A percentile compares a stretch with the other conserved stretches of the same genome.
Conservation (phyloP, 2,113 vertebrate species). For the Seriola rivoliana region DNA sequence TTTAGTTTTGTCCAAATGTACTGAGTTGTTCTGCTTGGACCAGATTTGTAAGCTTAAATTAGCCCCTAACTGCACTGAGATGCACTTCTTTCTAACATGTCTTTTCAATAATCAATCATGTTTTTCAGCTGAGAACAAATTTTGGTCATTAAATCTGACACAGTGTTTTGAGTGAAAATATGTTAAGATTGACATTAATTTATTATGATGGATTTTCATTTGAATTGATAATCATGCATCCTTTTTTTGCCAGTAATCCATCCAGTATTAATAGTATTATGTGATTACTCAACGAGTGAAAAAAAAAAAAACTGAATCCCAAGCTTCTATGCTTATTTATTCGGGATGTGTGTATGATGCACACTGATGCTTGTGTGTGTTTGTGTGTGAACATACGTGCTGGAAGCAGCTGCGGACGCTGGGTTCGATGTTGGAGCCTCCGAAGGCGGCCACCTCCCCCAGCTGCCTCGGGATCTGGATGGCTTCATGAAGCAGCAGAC, state of each 20-base stretch:
- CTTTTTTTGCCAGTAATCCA: not conserved
- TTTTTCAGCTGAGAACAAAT: not conserved
- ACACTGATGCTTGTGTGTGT: not conserved
- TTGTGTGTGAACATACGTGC: constrained; percentile 85
- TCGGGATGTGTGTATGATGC: not conserved
- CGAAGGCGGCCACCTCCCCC: constrained; percentile 96
- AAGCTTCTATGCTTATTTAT: not conserved
- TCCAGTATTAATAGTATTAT: constrained; percentile 14
- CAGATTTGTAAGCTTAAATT: not conserved
- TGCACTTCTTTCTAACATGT: too few relatives aligned
- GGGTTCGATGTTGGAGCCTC: constrained; percentile 98
- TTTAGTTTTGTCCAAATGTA: too few relatives aligned
- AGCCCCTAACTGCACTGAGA: too few relatives aligned
- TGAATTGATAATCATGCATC: too few relatives aligned
- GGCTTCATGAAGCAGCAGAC: constrained; percentile 93
- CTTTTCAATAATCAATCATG: too few relatives aligned
- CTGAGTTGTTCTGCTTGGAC: not conserved
- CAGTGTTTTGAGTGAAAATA: not conserved
- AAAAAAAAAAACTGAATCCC: not conserved
- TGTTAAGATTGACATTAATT: not conserved
- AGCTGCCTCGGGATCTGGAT: constrained; percentile 97
- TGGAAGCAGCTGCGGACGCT: constrained; percentile 98
- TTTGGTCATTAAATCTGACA: not conserved
- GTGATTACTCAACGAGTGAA: not conserved
- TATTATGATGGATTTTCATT: not conserved